phyloP scores from a whole-genome alignment of 2,113 vertebrate species.

The Peromyscus leucopus region DNA sequence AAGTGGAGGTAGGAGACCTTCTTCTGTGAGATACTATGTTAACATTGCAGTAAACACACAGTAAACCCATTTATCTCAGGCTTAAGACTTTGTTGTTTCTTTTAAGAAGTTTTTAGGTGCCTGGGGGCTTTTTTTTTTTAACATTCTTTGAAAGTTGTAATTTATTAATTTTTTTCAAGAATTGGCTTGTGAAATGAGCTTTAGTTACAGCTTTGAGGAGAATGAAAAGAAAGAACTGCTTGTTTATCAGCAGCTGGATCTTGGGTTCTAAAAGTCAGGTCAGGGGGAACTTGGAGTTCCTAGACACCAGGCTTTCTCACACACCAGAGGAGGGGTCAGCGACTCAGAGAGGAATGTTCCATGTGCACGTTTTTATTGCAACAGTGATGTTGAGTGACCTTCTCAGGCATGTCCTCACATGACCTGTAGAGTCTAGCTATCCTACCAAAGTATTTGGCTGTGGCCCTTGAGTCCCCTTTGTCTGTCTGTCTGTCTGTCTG shows the following conservation, averaged over 20 bases:
- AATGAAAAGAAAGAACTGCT: neutral
- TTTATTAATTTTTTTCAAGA: slow-evolving; percentile 78
- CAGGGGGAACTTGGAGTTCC: rapidly evolving
- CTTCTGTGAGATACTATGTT: slow-evolving; percentile 70
- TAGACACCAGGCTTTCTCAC: neutral
- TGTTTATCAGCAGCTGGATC: neutral
- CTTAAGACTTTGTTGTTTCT: slow-evolving; percentile 74
- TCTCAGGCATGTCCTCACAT: neutral
- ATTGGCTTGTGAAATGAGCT: slow-evolving; percentile 66
- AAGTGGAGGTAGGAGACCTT: slow-evolving; percentile 71
- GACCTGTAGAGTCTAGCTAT: neutral
- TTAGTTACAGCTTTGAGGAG: slow-evolving; percentile 40
- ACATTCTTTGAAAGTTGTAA: slow-evolving; percentile 76
- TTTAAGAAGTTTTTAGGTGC: slow-evolving; percentile 63
- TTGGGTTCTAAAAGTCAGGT: rapidly evolving
- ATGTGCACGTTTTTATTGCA: neutral
- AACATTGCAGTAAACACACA: slow-evolving; percentile 58
- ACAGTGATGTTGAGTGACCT: neutral
- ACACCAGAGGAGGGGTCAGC: rapidly evolving
- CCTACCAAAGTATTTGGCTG: neutral
- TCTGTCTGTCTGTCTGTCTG: too few relatives aligned
- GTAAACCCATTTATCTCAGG: slow-evolving; percentile 47
- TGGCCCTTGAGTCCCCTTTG: neutral
- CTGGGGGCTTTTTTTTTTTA: slow-evolving; percentile 68
- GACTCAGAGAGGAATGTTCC: neutral